Evolutionary conservation across 1,140 invertebrate species (phyloP).

Genomic region (Potamilus streckersoni): DNA sequence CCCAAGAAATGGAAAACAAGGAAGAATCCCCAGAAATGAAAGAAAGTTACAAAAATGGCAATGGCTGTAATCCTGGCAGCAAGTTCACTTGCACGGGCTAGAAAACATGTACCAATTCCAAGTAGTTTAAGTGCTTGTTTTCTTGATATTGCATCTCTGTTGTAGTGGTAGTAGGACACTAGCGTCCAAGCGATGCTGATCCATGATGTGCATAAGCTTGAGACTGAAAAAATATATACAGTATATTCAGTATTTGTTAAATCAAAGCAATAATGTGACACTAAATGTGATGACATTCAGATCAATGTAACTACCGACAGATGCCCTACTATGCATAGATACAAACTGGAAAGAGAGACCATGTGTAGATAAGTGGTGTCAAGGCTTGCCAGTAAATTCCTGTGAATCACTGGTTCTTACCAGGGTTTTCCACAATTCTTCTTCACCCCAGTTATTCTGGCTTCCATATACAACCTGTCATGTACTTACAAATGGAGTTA

Average conservation of each 20-base stretch:
- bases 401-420: too few relatives aligned
- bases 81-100: neutral
- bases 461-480: too few relatives aligned
- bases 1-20: neutral
- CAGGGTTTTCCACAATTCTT: too few relatives aligned
- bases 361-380: too few relatives aligned
- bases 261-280: too few relatives aligned
- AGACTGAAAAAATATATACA: slow-evolving; percentile 14
- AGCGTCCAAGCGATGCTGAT: slow-evolving; percentile 13
- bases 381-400: too few relatives aligned
- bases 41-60: slow-evolving; percentile 1
- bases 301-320: too few relatives aligned
- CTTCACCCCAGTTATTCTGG: too few relatives aligned
- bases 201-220: slow-evolving; percentile 12
- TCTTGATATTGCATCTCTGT: neutral
- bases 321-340: too few relatives aligned
- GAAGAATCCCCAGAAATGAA: neutral
- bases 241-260: neutral
- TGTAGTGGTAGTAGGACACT: slow-evolving; percentile 6
- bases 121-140: slow-evolving; percentile 5
- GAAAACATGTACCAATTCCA: slow-evolving; percentile 1
- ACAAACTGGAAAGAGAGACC: too few relatives aligned
- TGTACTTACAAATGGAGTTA: too few relatives aligned
- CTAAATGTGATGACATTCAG: too few relatives aligned
- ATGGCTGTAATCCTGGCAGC: slow-evolving; percentile 8